A percentile compares a stretch with the other conserved stretches of the same genome.
phyloP scores from a whole-genome alignment of 2,888 invertebrate genomes.

The Axea sp. region DNA sequence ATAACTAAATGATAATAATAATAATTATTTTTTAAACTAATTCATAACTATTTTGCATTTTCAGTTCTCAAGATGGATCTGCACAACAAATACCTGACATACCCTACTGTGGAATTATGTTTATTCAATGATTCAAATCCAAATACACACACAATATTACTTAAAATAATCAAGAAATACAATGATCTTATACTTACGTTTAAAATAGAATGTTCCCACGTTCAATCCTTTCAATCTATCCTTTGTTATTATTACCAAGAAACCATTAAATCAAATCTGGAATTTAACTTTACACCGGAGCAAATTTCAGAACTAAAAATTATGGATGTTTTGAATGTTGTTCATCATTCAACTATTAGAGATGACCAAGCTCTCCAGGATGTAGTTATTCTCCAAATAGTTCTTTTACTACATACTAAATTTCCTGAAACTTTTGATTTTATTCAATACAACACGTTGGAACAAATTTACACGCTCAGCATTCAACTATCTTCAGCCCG shows the following conservation, averaged over 20 bases:
- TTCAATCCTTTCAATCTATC: neutral
- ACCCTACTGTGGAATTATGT: no score
- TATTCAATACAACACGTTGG: neutral
- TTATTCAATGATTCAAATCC: no score
- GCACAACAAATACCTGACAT: no score
- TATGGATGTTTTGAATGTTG: no score
- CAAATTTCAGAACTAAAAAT: neutral
- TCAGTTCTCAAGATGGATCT: no score
- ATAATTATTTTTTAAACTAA: no score
- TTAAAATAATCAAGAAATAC: neutral
- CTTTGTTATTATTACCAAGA: neutral
- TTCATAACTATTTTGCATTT: no score
- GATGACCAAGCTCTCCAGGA: no score
- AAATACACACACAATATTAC: no score
- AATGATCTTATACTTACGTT: neutral
- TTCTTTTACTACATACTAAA: neutral
- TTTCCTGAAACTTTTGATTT: neutral
- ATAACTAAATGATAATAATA: no score
- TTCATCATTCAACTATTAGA: no score
- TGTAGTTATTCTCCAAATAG: constrained; percentile 2
- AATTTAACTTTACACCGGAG: neutral
- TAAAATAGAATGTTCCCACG: neutral
- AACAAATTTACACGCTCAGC: neutral
- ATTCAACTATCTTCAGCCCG: neutral
- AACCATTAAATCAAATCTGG: neutral